Base-by-base conservation (phyloP, 1,140 invertebrate genomes). In the Capitella teleta region DNA sequence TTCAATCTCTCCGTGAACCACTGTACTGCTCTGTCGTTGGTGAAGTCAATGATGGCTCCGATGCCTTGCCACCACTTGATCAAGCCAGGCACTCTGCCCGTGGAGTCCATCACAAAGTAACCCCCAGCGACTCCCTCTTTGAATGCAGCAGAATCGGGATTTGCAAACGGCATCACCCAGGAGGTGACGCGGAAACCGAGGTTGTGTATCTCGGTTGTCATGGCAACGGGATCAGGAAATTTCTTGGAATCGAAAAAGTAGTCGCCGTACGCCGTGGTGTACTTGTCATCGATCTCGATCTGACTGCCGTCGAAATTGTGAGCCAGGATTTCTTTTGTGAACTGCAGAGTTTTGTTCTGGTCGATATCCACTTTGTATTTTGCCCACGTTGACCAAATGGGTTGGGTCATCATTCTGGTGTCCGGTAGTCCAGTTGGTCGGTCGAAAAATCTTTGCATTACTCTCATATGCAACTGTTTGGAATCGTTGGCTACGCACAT, bases 321-420 rank as follows among this genome's bases (percentile, higher is more conserved):
- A 0, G 71, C 58, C 1, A 74, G 52, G 28, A 92, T 86, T 8
- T 52, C n/a, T 16, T 16, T 28, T 10, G 23, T 38, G 12, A 26
- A 52, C 3, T 26, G 14, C 45, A 51, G 6, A 0, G 89, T 75
- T 19, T 77, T 73, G 0, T 56, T 52, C 26, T 84, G 78, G 58
- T 78, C 77, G 2, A 92, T 80, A 12, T 56, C 36, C 23, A 52
- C 57, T 30, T 82, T 80, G 60, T 81, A 87, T 57, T 81, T 77
- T 1, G 82, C 82, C 87, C 87, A 91, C 0, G 87, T 92, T 0
- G 86, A 88, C 86, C 87, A 92, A 49, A 90, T 81, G 0, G 87
- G 86, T 6, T n/a, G n/a, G n/a, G n/a, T n/a, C n/a, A n/a, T n/a
- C n/a, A n/a, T n/a, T n/a, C n/a, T n/a, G n/a, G n/a, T n/a, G n/a